phyloP scores from a whole-genome alignment of 2,113 vertebrate genomes.

The Coturnix japonica region DNA sequence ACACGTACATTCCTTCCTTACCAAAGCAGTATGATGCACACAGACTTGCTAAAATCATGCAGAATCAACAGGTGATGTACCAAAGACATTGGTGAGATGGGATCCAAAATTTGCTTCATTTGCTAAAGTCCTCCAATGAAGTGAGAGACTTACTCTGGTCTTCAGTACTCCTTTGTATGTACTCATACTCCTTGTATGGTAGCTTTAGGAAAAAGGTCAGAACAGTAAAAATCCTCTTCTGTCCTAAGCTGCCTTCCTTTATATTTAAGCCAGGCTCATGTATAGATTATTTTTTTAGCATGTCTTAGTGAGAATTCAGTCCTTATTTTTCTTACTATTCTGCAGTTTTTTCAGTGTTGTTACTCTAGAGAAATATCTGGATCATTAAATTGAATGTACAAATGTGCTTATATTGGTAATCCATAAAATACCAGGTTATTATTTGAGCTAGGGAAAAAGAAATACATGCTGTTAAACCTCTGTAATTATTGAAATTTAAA shows the following conservation, averaged over 20 bases:
- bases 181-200: neutral
- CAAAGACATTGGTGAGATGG: neutral
- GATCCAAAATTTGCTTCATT: neutral
- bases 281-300: neutral
- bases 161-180: accelerated
- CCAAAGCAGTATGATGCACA: slow-evolving; percentile 91
- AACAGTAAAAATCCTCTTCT: neutral
- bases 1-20: slow-evolving; percentile 91
- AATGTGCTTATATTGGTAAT: neutral
- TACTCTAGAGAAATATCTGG: neutral
- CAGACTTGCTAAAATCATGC: slow-evolving; percentile 93
- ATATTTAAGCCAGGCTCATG: neutral
- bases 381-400: neutral
- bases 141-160: neutral
- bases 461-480: neutral
- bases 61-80: slow-evolving; percentile 85
- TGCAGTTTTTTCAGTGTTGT: neutral
- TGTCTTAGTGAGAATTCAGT: neutral
- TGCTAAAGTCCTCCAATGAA: neutral
- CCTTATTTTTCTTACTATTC: neutral
- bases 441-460: neutral
- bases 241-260: neutral
- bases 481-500: neutral
- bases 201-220: neutral
- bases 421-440: neutral